Percentiles rank a stretch among this genome's conserved stretches.
Conservation (phyloP, 2,888 invertebrate genomes). For the Drosophila limbata region DNA sequence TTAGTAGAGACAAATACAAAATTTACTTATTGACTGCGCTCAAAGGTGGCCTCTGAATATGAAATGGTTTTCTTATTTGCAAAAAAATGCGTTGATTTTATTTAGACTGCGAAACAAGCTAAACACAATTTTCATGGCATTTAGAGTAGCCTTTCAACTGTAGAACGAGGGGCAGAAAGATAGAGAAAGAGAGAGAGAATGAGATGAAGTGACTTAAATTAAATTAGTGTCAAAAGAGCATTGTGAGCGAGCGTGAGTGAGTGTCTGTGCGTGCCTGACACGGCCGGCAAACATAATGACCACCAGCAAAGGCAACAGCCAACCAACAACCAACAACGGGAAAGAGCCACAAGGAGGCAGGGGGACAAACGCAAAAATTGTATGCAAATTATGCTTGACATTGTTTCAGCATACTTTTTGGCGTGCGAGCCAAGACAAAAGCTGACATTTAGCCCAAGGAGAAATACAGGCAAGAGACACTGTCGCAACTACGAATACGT, state of each 20-base stretch:
- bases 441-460: constrained; percentile 79
- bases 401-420: constrained; percentile 79
- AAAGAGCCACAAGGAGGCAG: constrained; percentile 3
- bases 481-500: not conserved
- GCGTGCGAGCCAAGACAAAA: constrained; percentile 77
- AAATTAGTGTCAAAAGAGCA: constrained; percentile 78
- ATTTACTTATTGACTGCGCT: constrained; percentile 8
- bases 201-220: constrained; percentile 66
- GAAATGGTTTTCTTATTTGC: constrained; percentile 8
- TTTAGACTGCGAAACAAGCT: constrained; percentile 11
- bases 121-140: constrained; percentile 64
- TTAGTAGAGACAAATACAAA: not conserved
- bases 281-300: constrained; percentile 77
- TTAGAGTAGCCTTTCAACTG: constrained; percentile 33
- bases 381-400: constrained; percentile 81
- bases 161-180: not conserved
- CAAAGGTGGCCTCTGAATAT: constrained; percentile 16
- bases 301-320: constrained; percentile 57
- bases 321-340: constrained; percentile 40
- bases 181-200: not conserved
- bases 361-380: constrained; percentile 58
- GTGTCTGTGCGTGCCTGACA: constrained; percentile 72
- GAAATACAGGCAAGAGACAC: constrained; percentile 55
- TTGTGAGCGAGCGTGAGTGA: constrained; percentile 56
- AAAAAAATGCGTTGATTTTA: constrained; percentile 26